Base-by-base conservation (phyloP, 2,113 vertebrate species). In the Telmatochromis brichardi region DNA sequence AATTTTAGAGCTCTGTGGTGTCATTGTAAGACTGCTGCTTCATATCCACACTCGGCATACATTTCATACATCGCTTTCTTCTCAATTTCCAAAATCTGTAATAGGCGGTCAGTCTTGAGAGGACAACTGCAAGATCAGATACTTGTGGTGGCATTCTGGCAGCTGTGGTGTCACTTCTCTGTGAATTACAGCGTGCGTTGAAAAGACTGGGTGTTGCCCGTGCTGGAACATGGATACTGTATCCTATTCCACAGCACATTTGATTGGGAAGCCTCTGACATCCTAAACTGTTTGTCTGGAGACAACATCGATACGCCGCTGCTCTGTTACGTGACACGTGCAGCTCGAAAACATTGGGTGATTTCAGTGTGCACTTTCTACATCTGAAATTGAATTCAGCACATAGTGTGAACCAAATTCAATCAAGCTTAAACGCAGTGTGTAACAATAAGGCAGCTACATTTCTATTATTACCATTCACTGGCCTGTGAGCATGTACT, bases 1-100 rank as follows among this genome's bases (percentile, higher is more conserved):
- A 82, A 91, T 84, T 93, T 81, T 91, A 91, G 91, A 90, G 65
- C 78, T 76, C 65, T 84, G 86, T 89, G 93, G 88, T 90, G 91
- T 87, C 82, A 82, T 40, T 84, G 81, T 78, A 42, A 91, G 82
- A 88, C 81, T 86, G 83, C 50, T 60, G 65, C 87, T 50, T 78
- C 71, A 78, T 13, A 78, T 19, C 71, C 33, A 63, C 53, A 84
- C 45, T 53, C 6, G 11, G n/a, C 42, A 79, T 37, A 23, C 81
- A 82, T 86, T 80, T 85, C 83, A 89, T 31, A 76, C 82, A 86
- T 78, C 15, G 26, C 71, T 50, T 78, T 78, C 19, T 47, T 85
- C 78, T 79, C 80, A 47, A 2, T 84, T 83, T 78, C 76, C 76
- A 85, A 82, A 87, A 42, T 45, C 57, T 89, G 81, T 83, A 85